Conservation (phyloP, 2,888 invertebrate genomes). For the Epinotia demarniana region DNA sequence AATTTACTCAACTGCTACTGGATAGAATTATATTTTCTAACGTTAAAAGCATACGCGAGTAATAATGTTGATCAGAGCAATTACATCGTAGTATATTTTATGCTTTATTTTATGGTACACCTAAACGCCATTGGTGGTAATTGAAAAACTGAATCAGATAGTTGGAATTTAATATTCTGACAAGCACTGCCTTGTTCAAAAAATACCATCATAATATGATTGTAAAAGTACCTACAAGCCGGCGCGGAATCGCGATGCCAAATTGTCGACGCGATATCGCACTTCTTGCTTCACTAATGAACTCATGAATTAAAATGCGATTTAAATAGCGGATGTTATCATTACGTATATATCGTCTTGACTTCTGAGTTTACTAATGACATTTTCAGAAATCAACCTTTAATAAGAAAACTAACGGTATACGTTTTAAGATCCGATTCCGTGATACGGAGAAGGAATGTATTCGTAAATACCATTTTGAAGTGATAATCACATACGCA, state of each 20-base stretch:
- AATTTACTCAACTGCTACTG: constrained; percentile 45
- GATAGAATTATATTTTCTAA: constrained; percentile 48
- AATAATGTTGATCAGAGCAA: constrained; percentile 28
- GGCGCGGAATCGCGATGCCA: constrained; percentile 10
- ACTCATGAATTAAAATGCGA: constrained; percentile 43
- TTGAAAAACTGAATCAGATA: constrained; percentile 27
- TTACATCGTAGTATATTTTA: constrained; percentile 4
- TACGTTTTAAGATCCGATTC: constrained; percentile 50
- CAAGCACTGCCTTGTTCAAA: constrained; percentile 9
- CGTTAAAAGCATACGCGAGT: constrained; percentile 11
- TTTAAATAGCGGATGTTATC: constrained; percentile 44
- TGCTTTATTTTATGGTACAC: constrained; percentile 11
- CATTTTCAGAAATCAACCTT: constrained; percentile 37
- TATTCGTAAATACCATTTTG: constrained; percentile 55
- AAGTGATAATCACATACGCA: constrained; percentile 65
- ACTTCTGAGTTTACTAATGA: constrained; percentile 32
- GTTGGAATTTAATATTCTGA: constrained; percentile 12
- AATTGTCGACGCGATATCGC: constrained; percentile 35
- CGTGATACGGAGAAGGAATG: constrained; percentile 46
- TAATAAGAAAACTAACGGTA: constrained; percentile 45
- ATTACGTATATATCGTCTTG: constrained; percentile 32
- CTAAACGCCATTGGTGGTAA: constrained; percentile 23
- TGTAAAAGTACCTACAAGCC: constrained; percentile 11
- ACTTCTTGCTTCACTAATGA: constrained; percentile 43
- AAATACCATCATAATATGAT: constrained; percentile 2